phyloP scores from a whole-genome alignment of 1,140 invertebrate species.

The Drosophila oshimai region DNA sequence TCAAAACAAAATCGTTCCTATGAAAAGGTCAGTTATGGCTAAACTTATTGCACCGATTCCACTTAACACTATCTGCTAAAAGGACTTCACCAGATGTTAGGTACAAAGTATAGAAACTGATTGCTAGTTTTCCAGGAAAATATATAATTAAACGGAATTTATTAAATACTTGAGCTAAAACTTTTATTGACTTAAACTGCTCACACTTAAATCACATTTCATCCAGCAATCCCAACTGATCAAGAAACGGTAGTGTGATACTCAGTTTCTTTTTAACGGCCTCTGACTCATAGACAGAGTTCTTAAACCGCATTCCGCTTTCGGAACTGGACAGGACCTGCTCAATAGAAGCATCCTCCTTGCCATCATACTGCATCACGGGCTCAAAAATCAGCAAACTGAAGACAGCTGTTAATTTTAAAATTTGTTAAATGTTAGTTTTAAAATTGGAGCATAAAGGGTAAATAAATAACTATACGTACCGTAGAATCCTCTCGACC shows the following conservation, averaged over 20 bases:
- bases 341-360: conserved; percentile 60
- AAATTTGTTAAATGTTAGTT: neutral
- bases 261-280: conserved; percentile 33
- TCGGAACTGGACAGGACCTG: conserved; percentile 15
- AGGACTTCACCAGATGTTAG: neutral
- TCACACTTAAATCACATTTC: conserved; percentile 27
- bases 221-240: conserved; percentile 66
- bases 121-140: neutral
- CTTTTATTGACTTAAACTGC: neutral
- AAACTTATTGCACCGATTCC: neutral
- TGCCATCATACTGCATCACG: conserved; percentile 47
- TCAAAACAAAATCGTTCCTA: neutral
- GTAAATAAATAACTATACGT: neutral
- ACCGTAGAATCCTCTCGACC: conserved; percentile 56
- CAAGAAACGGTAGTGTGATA: conserved; percentile 41
- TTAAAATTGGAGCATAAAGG: too few relatives aligned
- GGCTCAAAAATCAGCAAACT: conserved; percentile 44
- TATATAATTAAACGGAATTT: neutral
- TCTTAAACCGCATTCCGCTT: conserved; percentile 24
- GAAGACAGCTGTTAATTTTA: conserved; percentile 20
- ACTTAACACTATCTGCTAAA: neutral
- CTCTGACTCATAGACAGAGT: conserved; percentile 34
- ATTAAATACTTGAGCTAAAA: neutral
- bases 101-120: neutral
- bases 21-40: conserved; percentile 22